Conservation (phyloP, 2,888 invertebrate species). For the Liopterus haemorrhoidalis region DNA sequence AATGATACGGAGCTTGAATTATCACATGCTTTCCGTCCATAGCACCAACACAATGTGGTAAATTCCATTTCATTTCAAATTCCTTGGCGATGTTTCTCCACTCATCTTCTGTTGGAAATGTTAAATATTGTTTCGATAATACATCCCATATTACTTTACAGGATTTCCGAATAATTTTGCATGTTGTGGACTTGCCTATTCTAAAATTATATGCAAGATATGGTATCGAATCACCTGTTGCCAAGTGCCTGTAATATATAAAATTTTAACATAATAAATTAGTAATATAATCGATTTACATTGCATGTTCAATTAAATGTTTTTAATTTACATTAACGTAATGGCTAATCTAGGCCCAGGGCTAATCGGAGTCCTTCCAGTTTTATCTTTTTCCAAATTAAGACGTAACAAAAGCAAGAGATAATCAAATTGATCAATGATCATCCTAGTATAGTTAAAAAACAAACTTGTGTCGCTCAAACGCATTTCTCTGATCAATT, state of each 20-base stretch:
- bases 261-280: too few relatives aligned
- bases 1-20: slow-evolving; percentile 36
- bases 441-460: slow-evolving; percentile 28
- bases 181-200: slow-evolving; percentile 33
- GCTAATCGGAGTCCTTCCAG: too few relatives aligned
- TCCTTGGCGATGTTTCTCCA: slow-evolving; percentile 32
- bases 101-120: too few relatives aligned
- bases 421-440: slow-evolving; percentile 20
- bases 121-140: too few relatives aligned
- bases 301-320: too few relatives aligned
- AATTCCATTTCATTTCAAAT: slow-evolving; percentile 32
- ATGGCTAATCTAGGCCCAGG: slow-evolving; percentile 32
- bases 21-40: too few relatives aligned
- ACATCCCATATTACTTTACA: too few relatives aligned
- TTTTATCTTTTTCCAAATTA: slow-evolving; percentile 19
- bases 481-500: slow-evolving; percentile 29
- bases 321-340: slow-evolving; percentile 32
- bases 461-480: slow-evolving; percentile 26
- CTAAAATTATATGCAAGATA: slow-evolving; percentile 22
- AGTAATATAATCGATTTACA: too few relatives aligned
- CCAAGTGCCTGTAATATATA: slow-evolving; percentile 25
- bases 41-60: slow-evolving; percentile 34
- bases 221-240: slow-evolving; percentile 17
- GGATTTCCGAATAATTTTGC: too few relatives aligned
- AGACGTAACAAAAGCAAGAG: slow-evolving; percentile 25